These are phyloP conservation scores for Karalla daura DNA, from an alignment of 2,797 vertebrate species.

Conservation along the genomic window DNA sequence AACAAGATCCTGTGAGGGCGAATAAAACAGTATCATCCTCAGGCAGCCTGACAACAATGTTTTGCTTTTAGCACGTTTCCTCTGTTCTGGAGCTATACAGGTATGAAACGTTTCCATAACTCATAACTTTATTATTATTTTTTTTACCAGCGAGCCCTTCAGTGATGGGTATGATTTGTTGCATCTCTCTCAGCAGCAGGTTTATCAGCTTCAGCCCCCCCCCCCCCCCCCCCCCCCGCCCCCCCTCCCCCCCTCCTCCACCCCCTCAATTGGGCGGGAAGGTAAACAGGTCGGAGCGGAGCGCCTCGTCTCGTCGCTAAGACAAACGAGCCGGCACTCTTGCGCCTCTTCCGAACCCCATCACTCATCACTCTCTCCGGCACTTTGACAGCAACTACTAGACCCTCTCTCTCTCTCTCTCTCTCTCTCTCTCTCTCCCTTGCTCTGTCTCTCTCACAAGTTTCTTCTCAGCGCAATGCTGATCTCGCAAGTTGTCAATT, in stretches of 20 bases:
- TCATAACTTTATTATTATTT: too few species aligned
- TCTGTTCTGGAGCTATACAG: neutral
- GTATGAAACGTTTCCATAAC: neutral
- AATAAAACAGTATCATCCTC: neutral
- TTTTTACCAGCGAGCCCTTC: constrained; percentile 27
- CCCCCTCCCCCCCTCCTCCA: constrained; percentile 1
- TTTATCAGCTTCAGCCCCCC: constrained; percentile 37
- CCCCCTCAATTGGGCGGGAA: constrained; percentile 30
- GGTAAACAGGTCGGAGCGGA: constrained; percentile 55
- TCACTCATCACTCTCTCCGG: constrained; percentile 55
- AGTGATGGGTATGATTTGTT: constrained; percentile 47
- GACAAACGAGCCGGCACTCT: constrained; percentile 62
- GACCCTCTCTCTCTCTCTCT: too few species aligned
- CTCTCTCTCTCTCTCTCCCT: constrained; percentile 47
- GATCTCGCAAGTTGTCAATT: constrained; percentile 65
- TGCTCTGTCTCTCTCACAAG: constrained; percentile 42
- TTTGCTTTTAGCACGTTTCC: neutral
- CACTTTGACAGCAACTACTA: too few species aligned
- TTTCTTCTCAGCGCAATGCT: constrained; percentile 53
- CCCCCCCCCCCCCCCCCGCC: neutral
- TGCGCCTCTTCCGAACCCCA: constrained; percentile 44
- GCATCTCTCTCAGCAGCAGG: constrained; percentile 45
- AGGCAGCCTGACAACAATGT: neutral
- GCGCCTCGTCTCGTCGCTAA: constrained; percentile 55
- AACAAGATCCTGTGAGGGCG: too few species aligned